Evolutionary conservation across 2,797 vertebrate species (phyloP).

Genomic region (Octomys mimax): DNA sequence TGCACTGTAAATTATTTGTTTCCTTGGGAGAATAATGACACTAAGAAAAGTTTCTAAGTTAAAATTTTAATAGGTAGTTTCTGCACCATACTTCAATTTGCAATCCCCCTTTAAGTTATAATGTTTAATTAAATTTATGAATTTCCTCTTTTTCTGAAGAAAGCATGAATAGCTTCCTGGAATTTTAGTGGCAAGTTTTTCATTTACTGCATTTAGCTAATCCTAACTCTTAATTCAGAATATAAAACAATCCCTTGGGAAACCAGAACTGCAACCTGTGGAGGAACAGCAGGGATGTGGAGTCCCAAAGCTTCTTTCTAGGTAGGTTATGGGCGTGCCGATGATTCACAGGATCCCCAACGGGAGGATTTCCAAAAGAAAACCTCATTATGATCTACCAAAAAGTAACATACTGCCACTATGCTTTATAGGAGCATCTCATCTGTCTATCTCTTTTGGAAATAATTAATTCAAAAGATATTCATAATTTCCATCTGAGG

Average conservation of each 20-base stretch:
- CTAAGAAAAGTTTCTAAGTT: constrained; percentile 27
- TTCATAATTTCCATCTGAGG: constrained; percentile 37
- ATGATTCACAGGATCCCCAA: not conserved
- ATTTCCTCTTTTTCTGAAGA: not conserved
- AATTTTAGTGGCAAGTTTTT: constrained; percentile 28
- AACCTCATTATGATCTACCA: not conserved
- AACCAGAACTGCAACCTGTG: not conserved
- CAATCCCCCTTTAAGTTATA: constrained; percentile 1
- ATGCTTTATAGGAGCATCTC: constrained; percentile 16
- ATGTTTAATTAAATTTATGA: constrained; percentile 25
- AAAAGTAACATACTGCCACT: not conserved
- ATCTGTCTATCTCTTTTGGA: constrained; percentile 45
- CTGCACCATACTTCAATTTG: constrained; percentile 6
- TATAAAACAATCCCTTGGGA: not conserved
- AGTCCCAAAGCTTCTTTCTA: not conserved
- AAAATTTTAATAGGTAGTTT: not conserved
- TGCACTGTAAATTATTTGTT: not conserved
- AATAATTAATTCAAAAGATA: constrained; percentile 58
- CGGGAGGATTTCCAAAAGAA: not conserved
- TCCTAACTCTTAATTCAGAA: not conserved
- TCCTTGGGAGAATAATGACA: constrained; percentile 38
- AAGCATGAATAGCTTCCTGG: constrained; percentile 10
- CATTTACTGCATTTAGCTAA: not conserved
- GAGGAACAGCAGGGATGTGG: not conserved
- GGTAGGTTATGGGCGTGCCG: not conserved